These are phyloP conservation scores for Dicycla oo DNA, from an alignment of 2,888 invertebrate genomes.

Conservation along the genomic window DNA sequence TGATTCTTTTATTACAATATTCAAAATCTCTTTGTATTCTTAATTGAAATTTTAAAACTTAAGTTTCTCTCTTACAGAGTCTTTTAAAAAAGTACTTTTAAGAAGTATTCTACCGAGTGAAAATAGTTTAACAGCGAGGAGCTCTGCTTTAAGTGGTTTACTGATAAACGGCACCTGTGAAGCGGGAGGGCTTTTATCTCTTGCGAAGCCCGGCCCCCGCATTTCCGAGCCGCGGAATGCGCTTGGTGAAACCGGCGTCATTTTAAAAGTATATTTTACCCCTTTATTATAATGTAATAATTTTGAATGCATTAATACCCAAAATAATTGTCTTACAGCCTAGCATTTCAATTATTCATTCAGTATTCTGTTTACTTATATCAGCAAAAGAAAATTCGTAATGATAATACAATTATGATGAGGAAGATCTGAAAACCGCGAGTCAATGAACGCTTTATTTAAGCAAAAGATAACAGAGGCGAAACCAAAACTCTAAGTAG, in stretches of 20 bases:
- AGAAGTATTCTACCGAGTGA: constrained; percentile 61
- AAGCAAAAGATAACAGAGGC: constrained; percentile 50
- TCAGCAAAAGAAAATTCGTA: constrained; percentile 38
- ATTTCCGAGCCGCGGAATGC: constrained; percentile 63
- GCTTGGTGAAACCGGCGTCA: constrained; percentile 46
- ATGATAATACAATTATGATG: constrained; percentile 48
- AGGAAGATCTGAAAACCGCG: constrained; percentile 37
- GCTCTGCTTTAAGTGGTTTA: constrained; percentile 70
- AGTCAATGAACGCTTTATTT: constrained; percentile 58
- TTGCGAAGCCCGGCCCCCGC: constrained; percentile 57
- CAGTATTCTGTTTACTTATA: constrained; percentile 30
- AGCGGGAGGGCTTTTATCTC: constrained; percentile 74
- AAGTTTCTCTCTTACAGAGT: constrained; percentile 39
- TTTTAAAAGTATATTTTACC: constrained; percentile 52
- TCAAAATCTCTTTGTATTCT: constrained; percentile 27
- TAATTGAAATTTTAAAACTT: constrained; percentile 51
- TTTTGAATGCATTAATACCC: constrained; percentile 34
- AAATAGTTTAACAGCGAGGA: constrained; percentile 67
- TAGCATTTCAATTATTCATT: constrained; percentile 28
- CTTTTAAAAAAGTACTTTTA: constrained; percentile 52
- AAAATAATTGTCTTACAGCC: constrained; percentile 10
- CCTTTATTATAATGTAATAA: constrained; percentile 53
- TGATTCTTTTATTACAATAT: constrained; percentile 20
- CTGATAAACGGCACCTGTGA: constrained; percentile 76
- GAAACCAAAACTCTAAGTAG: constrained; percentile 41